Conservation (phyloP, 2,888 invertebrate species). For the Chrysolina oricalcia region DNA sequence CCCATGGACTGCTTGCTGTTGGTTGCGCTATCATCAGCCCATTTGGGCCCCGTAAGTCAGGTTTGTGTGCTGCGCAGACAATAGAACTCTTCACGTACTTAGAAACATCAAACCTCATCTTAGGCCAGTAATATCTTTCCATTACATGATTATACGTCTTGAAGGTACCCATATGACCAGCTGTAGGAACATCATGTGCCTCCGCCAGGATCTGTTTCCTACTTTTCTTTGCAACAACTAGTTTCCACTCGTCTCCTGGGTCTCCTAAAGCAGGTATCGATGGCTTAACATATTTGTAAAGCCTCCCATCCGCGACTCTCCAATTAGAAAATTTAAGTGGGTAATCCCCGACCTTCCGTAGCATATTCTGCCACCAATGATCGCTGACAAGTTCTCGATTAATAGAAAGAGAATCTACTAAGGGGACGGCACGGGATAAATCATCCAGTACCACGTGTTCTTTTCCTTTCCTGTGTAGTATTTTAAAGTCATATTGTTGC, state of each 20-base stretch:
- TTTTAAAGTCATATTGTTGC: conserved; percentile 41
- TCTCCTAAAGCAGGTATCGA: background rate
- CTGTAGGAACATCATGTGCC: conserved; percentile 20
- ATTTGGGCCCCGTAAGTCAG: too few relatives aligned
- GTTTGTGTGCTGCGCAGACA: too few relatives aligned
- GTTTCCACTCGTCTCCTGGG: conserved; percentile 11
- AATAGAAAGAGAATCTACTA: background rate
- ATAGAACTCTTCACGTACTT: too few relatives aligned
- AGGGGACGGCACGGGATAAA: conserved; percentile 22
- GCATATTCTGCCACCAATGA: too few relatives aligned
- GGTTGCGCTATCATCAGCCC: too few relatives aligned
- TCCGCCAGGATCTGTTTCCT: background rate
- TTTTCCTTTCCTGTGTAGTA: conserved; percentile 43
- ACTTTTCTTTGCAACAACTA: conserved; percentile 1
- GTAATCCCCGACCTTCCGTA: background rate
- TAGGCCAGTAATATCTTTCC: conserved; percentile 38
- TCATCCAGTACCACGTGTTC: conserved; percentile 40
- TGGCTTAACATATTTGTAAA: conserved; percentile 4
- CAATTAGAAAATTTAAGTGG: conserved; percentile 23
- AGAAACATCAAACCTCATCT: conserved; percentile 34
- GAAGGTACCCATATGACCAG: conserved; percentile 27
- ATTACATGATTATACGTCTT: conserved; percentile 28
- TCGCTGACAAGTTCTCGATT: background rate
- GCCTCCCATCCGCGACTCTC: conserved; percentile 6
- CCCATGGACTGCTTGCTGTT: too few relatives aligned